These are phyloP conservation scores for Philhelius pedissequus DNA, from an alignment of 2,888 invertebrate genomes.

Conservation along the genomic window DNA sequence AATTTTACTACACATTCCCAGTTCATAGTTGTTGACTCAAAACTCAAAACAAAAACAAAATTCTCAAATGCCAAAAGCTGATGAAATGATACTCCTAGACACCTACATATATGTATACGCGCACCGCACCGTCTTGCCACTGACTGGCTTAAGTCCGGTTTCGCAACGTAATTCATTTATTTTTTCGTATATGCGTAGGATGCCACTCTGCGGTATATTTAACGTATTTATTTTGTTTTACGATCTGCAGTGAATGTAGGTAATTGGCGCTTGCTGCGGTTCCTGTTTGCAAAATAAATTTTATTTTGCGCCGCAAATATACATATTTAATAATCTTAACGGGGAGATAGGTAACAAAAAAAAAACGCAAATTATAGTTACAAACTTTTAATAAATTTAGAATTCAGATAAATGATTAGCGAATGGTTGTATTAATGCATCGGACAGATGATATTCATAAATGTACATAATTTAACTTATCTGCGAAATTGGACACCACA, in stretches of 20 bases:
- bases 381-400: conserved; percentile 29
- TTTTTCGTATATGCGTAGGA: conserved; percentile 64
- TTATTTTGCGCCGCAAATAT: conserved; percentile 7
- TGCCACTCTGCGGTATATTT: conserved; percentile 23
- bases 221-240: not conserved
- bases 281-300: conserved; percentile 22
- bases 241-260: conserved; percentile 30
- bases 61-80: conserved; percentile 41
- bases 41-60: not conserved
- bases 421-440: not conserved
- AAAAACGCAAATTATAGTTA: conserved; percentile 22
- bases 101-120: not conserved
- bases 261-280: conserved; percentile 48
- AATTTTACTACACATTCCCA: conserved; percentile 15
- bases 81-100: not conserved
- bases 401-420: conserved; percentile 28
- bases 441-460: not conserved
- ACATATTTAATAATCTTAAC: conserved; percentile 9
- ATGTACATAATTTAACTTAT: not conserved
- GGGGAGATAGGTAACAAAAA: not conserved
- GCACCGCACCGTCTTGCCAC: not conserved
- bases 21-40: conserved; percentile 14
- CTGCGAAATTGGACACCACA: conserved; percentile 12
- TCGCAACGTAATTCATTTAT: conserved; percentile 45
- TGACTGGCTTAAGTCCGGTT: conserved; percentile 11